Percentiles rank a stretch among this genome's conserved stretches.
phyloP scores from a whole-genome alignment of 2,888 invertebrate genomes.

The Lutraria lutraria region DNA sequence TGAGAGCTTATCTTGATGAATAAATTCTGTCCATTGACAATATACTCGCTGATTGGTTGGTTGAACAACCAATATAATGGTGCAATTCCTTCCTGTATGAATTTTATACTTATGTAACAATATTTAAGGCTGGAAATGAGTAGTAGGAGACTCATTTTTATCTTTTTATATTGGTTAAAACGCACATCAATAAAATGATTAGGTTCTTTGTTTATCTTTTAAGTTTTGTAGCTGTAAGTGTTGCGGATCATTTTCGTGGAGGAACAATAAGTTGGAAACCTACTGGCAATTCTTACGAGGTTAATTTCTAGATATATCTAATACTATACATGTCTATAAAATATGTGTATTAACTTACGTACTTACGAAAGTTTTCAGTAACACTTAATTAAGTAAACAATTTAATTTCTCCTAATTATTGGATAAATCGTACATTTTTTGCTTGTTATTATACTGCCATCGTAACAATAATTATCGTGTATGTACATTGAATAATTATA shows the following conservation, averaged over 20 bases:
- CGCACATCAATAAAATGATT: background rate
- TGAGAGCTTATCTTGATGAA: background rate
- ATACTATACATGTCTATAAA: too few species aligned
- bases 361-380: too few species aligned
- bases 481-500: too few species aligned
- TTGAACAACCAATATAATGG: background rate
- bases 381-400: too few species aligned
- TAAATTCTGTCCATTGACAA: background rate
- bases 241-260: conserved; percentile 52
- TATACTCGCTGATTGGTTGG: background rate
- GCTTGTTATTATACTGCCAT: too few species aligned
- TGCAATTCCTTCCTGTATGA: background rate
- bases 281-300: conserved; percentile 39
- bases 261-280: conserved; percentile 59
- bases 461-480: too few species aligned
- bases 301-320: background rate
- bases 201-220: background rate
- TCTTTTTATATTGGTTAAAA: too few species aligned
- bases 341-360: too few species aligned
- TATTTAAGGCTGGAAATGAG: too few species aligned
- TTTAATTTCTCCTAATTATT: too few species aligned
- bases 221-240: background rate
- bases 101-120: background rate
- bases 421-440: too few species aligned
- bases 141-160: too few species aligned